Conservation (phyloP, 2,113 vertebrate species). For the Callionymus lyra region DNA sequence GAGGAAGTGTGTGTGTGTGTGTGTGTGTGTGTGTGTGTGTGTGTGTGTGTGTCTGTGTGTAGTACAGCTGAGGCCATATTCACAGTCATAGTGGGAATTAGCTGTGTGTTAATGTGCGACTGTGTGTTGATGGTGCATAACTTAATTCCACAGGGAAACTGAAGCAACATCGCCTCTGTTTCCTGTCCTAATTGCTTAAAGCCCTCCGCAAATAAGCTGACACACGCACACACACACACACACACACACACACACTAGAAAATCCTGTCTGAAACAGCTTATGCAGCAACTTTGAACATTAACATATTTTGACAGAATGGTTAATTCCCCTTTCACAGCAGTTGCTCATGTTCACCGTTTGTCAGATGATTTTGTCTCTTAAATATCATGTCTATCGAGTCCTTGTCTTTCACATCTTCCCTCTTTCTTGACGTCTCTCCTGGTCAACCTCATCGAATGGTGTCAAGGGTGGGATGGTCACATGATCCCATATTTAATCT, state of each 20-base stretch:
- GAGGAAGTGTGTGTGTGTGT: constrained; percentile 26
- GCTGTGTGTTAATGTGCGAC: constrained; percentile 15
- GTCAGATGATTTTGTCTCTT: neutral
- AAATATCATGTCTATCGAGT: neutral
- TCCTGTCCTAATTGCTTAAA: constrained; percentile 50
- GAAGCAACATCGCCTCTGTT: constrained; percentile 30
- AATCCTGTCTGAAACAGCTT: constrained; percentile 10
- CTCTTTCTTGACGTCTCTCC: neutral
- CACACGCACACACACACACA: constrained; percentile 1
- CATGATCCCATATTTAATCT: no score
- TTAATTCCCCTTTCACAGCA: constrained; percentile 5
- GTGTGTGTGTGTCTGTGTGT: constrained; percentile 3
- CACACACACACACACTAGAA: constrained; percentile 2
- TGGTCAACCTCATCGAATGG: no score
- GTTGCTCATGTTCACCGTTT: constrained; percentile 1
- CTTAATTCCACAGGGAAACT: constrained; percentile 40
- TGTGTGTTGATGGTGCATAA: constrained; percentile 37
- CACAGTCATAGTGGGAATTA: constrained; percentile 34
- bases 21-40: no score
- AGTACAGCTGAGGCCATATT: constrained; percentile 32
- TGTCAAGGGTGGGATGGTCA: no score
- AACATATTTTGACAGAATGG: constrained; percentile 4
- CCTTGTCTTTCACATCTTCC: neutral
- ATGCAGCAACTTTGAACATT: constrained; percentile 6
- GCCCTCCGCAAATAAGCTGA: constrained; percentile 28